Percentiles rank a stretch among this genome's conserved stretches.
Conservation (phyloP, 1,140 invertebrate genomes). For the Medauroidea extradentata region DNA sequence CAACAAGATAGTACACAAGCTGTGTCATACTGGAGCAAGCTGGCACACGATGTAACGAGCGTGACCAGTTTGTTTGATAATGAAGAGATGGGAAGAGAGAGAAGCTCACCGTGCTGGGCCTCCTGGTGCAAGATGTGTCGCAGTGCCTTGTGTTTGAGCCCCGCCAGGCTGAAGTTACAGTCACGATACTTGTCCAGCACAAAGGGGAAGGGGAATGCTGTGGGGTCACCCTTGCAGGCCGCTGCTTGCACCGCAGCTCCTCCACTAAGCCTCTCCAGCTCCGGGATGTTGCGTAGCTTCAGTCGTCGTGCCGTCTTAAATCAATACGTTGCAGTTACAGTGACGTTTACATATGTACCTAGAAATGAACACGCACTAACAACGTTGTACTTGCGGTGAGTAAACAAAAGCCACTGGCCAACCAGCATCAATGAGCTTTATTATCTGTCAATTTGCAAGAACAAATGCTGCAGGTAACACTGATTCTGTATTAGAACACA, state of each 20-base stretch:
- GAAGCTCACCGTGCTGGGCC: constrained; percentile 48
- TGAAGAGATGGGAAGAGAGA: not conserved
- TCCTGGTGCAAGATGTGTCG: constrained; percentile 56
- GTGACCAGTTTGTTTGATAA: no score
- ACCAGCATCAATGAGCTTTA: no score
- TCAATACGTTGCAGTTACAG: not conserved
- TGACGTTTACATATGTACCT: no score
- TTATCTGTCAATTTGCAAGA: no score
- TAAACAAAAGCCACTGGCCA: no score
- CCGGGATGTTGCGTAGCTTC: constrained; percentile 74
- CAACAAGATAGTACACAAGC: no score
- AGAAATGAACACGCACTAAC: no score
- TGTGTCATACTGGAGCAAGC: no score
- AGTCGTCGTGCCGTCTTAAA: constrained; percentile 72
- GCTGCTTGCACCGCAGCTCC: constrained; percentile 81
- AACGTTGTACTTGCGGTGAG: no score
- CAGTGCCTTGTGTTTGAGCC: constrained; percentile 56
- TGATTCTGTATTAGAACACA: no score
- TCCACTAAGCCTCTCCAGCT: constrained; percentile 68
- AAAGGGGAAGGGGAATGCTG: constrained; percentile 60
- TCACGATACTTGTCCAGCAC: constrained; percentile 56
- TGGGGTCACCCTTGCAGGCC: constrained; percentile 63
- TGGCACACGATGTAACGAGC: no score
- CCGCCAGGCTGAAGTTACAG: constrained; percentile 85
- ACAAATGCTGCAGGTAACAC: no score